phyloP scores from a whole-genome alignment of 2,888 invertebrate species.

The Orthosia gracilis region DNA sequence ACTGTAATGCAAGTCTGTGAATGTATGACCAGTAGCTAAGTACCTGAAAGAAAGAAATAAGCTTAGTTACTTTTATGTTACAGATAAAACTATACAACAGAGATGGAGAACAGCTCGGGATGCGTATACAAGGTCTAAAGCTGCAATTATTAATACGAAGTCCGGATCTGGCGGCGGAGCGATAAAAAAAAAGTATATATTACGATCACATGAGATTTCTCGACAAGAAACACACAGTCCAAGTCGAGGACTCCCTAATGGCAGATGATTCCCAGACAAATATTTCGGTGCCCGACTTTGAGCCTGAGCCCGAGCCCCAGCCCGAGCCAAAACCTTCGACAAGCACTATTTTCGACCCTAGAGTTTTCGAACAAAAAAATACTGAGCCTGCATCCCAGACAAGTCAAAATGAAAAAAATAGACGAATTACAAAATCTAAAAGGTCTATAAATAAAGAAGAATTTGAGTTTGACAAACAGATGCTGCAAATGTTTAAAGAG shows the following conservation, averaged over 20 bases:
- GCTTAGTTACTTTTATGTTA: no score
- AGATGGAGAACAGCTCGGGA: conserved; percentile 50
- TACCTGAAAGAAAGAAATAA: no score
- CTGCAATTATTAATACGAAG: conserved; percentile 19
- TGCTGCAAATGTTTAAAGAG: no score
- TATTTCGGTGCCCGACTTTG: no score
- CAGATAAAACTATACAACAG: no score
- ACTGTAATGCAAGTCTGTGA: no score
- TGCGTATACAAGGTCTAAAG: conserved; percentile 34
- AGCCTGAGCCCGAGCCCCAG: no score
- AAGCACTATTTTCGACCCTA: no score
- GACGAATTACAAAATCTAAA: conserved; percentile 38
- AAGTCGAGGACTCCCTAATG: conserved; percentile 25
- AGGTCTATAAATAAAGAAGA: conserved; percentile 41
- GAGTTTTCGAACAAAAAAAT: no score
- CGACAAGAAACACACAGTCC: conserved; percentile 23
- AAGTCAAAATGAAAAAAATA: conserved; percentile 35
- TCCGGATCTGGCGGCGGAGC: conserved; percentile 30
- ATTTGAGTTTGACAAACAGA: conserved; percentile 35
- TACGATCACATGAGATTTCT: conserved; percentile 25
- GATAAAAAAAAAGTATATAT: conserved; percentile 31
- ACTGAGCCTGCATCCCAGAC: conserved; percentile 28
- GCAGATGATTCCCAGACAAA: no score
- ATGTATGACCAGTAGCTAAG: no score
- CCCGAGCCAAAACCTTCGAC: no score